Conservation (phyloP, 2,797 vertebrate genomes). For the Dermochelys coriacea region DNA sequence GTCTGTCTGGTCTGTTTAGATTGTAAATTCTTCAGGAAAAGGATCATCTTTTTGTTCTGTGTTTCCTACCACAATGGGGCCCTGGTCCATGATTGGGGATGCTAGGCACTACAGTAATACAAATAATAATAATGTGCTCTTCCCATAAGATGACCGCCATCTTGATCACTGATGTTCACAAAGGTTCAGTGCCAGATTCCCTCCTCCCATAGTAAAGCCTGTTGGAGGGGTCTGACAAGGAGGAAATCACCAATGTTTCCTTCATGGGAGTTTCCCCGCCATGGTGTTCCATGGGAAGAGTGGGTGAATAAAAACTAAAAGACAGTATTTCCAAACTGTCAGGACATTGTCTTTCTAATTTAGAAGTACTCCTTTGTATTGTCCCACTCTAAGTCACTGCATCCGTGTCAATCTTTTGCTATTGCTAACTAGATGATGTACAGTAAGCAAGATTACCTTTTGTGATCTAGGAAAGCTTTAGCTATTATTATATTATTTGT, state of each 20-base stretch:
- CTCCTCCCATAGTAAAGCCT: background rate
- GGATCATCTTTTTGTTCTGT: background rate
- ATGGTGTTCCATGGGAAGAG: background rate
- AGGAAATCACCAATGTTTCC: background rate
- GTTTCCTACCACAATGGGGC: background rate
- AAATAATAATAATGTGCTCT: background rate
- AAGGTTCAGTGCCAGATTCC: background rate
- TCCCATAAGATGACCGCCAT: background rate
- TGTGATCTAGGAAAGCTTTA: background rate
- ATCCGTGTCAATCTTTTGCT: background rate
- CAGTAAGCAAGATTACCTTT: background rate
- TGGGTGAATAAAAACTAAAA: background rate
- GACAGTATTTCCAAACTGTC: background rate
- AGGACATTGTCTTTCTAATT: background rate
- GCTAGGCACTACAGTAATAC: background rate
- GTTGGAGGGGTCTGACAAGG: background rate
- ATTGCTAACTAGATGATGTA: background rate
- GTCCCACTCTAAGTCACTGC: background rate
- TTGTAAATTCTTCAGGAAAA: background rate
- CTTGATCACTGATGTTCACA: background rate
- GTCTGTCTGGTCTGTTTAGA: too few species aligned
- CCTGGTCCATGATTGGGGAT: background rate
- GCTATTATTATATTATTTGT: background rate
- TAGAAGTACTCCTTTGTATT: background rate
- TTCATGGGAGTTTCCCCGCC: too few species aligned